Conservation (phyloP, 2,113 vertebrate species). For the Urocynchramus pylzowi region DNA sequence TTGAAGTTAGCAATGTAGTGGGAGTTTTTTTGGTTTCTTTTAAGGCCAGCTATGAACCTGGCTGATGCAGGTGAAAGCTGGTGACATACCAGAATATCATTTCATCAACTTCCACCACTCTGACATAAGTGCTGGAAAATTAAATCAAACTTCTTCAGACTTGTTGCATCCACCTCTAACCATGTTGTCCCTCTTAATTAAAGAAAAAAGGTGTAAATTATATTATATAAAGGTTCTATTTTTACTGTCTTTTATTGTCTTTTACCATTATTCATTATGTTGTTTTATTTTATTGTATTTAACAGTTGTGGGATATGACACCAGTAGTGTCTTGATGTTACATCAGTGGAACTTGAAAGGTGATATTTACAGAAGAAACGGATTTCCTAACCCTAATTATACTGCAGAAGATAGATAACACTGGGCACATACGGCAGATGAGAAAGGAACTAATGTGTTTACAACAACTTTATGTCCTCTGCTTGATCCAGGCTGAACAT, state of each 20-base stretch:
- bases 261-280: neutral
- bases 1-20: neutral
- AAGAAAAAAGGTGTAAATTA: neutral
- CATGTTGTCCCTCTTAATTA: neutral
- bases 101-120: neutral
- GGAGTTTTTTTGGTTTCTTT: neutral
- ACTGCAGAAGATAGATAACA: slow-evolving; percentile 22
- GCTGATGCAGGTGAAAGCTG: neutral
- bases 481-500: neutral
- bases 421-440: neutral
- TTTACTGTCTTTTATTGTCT: neutral
- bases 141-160: neutral
- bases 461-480: neutral
- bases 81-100: neutral
- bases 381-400: slow-evolving; percentile 9
- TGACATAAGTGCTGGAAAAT: neutral
- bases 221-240: neutral
- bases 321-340: slow-evolving; percentile 91
- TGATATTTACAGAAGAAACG: slow-evolving; percentile 15
- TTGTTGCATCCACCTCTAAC: neutral
- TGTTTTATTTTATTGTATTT: slow-evolving; percentile 18
- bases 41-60: neutral
- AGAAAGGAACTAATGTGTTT: slow-evolving; percentile 15
- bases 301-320: slow-evolving; percentile 96
- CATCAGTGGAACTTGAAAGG: neutral